Conservation (phyloP, 2,113 vertebrate species). For the Catharus fuscescens region DNA sequence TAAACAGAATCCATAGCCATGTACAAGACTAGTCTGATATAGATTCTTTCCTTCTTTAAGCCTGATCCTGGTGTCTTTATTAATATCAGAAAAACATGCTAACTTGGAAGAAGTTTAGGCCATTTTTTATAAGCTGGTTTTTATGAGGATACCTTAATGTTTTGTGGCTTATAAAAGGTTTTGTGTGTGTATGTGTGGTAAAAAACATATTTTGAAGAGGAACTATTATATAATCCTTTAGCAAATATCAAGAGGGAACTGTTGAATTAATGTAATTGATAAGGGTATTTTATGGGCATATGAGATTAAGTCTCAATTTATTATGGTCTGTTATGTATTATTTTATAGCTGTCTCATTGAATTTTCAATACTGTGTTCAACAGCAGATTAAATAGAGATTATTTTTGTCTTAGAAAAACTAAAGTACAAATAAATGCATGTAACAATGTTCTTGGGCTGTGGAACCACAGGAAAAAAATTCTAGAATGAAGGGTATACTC, state of each 20-base stretch:
- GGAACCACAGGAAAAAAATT: neutral
- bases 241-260: neutral
- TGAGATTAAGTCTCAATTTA: neutral
- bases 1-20: neutral
- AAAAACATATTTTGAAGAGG: neutral
- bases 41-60: neutral
- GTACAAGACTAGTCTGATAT: neutral
- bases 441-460: neutral
- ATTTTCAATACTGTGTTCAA: neutral
- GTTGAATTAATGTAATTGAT: neutral
- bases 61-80: neutral
- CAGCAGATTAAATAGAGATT: neutral
- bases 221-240: neutral
- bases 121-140: neutral
- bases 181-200: neutral
- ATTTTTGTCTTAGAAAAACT: neutral
- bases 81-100: neutral
- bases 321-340: neutral
- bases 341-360: neutral
- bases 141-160: neutral
- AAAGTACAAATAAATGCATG: neutral
- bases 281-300: neutral
- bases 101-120: neutral
- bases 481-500: neutral
- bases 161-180: neutral